phyloP scores from a whole-genome alignment of 2,797 vertebrate species.

The Meriones psammophilus region DNA sequence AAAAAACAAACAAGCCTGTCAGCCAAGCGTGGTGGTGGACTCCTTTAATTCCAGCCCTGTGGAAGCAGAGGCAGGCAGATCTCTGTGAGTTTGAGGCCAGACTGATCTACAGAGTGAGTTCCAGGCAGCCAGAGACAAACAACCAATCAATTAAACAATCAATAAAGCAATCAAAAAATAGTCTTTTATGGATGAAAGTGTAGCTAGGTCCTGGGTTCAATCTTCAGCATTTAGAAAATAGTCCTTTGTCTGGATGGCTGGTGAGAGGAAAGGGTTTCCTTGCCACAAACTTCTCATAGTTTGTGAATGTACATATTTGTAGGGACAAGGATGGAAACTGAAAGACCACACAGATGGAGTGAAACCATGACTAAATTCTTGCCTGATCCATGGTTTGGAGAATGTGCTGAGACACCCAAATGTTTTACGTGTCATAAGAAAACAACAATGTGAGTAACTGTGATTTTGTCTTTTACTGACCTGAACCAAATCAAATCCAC shows the following conservation, averaged over 20 bases:
- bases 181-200: background rate
- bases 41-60: background rate
- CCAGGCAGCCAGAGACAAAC: background rate
- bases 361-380: constrained; percentile 26
- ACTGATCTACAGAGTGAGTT: too few relatives aligned
- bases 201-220: background rate
- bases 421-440: constrained; percentile 51
- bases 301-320: constrained; percentile 15
- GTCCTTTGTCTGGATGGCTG: constrained; percentile 3
- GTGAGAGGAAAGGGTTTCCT: background rate
- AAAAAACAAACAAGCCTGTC: background rate
- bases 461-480: constrained; percentile 72
- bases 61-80: background rate
- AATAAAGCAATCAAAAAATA: constrained; percentile 23
- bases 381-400: background rate
- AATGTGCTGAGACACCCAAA: constrained; percentile 2
- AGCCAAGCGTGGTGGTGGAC: too few relatives aligned
- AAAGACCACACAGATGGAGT: background rate
- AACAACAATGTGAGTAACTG: constrained; percentile 47
- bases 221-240: constrained; percentile 15
- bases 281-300: background rate
- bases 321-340: background rate
- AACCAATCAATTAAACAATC: too few relatives aligned
- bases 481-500: constrained; percentile 55
- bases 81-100: background rate